These are phyloP conservation scores for Lacerta bilineata DNA, from an alignment of 2,797 vertebrate genomes.

Conservation along the genomic window DNA sequence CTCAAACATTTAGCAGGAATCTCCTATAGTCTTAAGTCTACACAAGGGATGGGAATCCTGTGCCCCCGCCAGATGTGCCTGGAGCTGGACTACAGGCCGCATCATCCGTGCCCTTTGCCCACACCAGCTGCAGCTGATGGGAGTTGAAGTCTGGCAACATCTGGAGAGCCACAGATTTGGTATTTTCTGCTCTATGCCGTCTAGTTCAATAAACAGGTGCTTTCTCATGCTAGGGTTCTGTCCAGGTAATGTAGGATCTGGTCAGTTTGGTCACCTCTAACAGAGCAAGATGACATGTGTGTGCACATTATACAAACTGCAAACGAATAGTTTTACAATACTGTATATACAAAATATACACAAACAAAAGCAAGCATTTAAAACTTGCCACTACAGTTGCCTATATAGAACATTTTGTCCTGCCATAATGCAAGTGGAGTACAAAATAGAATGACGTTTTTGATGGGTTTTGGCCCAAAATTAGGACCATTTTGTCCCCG, in stretches of 20 bases:
- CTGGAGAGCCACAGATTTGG: too few species aligned
- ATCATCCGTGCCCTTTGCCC: too few species aligned
- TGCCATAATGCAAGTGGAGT: background rate
- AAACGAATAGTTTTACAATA: background rate
- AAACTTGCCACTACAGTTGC: background rate
- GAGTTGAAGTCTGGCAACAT: too few species aligned
- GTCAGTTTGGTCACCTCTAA: background rate
- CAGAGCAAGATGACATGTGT: background rate
- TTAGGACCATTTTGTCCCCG: background rate
- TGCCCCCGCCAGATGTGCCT: too few species aligned
- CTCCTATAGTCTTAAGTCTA: background rate
- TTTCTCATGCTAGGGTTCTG: too few species aligned
- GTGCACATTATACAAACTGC: background rate
- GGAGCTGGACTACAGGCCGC: too few species aligned
- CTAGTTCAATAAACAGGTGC: too few species aligned
- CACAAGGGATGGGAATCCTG: too few species aligned
- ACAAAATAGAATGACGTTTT: background rate
- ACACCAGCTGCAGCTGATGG: too few species aligned
- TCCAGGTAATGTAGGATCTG: too few species aligned
- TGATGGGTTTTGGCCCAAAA: background rate
- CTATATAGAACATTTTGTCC: conserved; percentile 2
- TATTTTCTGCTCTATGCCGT: too few species aligned
- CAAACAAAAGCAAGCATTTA: background rate
- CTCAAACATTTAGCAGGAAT: background rate
- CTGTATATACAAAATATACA: too few species aligned